phyloP scores from a whole-genome alignment of 23 tunicate genomes.

The Corella eumyota region DNA sequence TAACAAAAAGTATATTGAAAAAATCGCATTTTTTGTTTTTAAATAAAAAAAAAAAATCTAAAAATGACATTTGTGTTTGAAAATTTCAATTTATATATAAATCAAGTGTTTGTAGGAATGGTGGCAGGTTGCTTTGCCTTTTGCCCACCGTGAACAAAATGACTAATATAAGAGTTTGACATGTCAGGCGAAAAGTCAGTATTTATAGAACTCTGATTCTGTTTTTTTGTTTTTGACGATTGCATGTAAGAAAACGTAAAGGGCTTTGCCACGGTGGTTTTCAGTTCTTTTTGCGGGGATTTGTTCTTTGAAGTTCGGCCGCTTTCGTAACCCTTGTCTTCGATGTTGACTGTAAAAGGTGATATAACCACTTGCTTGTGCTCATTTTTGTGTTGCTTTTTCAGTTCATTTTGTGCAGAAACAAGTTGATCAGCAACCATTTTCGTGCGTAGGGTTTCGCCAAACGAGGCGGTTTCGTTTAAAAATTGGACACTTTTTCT shows the following conservation, averaged over 20 bases:
- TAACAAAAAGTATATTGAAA: no score
- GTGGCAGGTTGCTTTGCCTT: no score
- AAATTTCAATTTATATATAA: no score
- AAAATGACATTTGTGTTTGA: no score
- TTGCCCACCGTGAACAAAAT: no score
- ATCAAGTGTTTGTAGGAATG: no score
- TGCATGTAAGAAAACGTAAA: slow-evolving; percentile 49
- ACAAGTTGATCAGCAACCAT: slow-evolving; percentile 21
- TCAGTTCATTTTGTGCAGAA: slow-evolving; percentile 27
- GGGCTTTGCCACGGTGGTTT: slow-evolving; percentile 18
- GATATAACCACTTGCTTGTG: slow-evolving; percentile 45
- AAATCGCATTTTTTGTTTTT: no score
- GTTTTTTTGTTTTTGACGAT: slow-evolving; percentile 9
- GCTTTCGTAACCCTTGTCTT: slow-evolving; percentile 3
- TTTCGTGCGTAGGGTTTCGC: not conserved
- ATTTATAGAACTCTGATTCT: no score
- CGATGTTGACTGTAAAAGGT: slow-evolving; percentile 36
- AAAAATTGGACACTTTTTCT: not conserved
- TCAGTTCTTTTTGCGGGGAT: not conserved
- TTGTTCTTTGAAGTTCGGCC: not conserved
- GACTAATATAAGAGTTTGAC: no score
- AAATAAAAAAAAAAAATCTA: no score
- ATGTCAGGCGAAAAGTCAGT: no score
- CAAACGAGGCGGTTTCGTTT: not conserved
- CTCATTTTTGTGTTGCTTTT: slow-evolving; percentile 23